Conservation (phyloP, 2,797 vertebrate genomes). For the Aldrovandia affinis region DNA sequence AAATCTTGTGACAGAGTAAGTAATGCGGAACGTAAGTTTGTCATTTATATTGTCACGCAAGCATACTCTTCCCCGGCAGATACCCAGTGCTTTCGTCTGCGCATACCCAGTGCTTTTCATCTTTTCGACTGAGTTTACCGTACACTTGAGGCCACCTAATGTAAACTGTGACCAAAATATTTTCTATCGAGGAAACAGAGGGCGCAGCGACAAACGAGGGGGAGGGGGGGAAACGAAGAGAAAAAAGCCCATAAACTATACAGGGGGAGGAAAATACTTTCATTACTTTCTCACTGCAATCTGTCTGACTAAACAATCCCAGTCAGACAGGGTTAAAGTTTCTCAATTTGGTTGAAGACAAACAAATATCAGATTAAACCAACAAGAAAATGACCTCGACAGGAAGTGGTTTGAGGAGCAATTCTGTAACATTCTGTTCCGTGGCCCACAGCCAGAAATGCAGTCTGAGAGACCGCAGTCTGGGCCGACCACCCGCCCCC, state of each 20-base stretch:
- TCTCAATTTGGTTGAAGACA: slow-evolving; percentile 16
- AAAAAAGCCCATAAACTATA: neutral
- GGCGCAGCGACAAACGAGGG: neutral
- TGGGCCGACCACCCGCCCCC: neutral
- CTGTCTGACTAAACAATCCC: neutral
- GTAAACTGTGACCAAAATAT: neutral
- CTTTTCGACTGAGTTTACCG: neutral
- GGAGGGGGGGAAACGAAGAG: neutral
- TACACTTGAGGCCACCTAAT: neutral
- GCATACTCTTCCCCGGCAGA: neutral
- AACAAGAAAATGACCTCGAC: slow-evolving; percentile 11
- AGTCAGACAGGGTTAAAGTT: slow-evolving; percentile 23
- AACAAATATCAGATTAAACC: slow-evolving; percentile 30
- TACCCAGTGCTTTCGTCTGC: too few species aligned
- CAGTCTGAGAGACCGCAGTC: neutral
- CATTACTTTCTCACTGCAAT: neutral
- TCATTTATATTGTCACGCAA: neutral
- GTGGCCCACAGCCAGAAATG: slow-evolving; percentile 17
- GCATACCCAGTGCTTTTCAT: too few species aligned
- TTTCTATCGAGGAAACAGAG: neutral
- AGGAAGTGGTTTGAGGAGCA: slow-evolving; percentile 12
- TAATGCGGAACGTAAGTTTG: neutral
- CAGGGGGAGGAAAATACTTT: neutral
- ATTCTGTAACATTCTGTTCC: slow-evolving; percentile 26
- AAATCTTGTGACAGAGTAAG: slow-evolving; percentile 11